Percentiles rank a stretch among this genome's conserved stretches.
Conservation (phyloP, 2,113 vertebrate genomes). For the Oreotrochilus melanogaster region DNA sequence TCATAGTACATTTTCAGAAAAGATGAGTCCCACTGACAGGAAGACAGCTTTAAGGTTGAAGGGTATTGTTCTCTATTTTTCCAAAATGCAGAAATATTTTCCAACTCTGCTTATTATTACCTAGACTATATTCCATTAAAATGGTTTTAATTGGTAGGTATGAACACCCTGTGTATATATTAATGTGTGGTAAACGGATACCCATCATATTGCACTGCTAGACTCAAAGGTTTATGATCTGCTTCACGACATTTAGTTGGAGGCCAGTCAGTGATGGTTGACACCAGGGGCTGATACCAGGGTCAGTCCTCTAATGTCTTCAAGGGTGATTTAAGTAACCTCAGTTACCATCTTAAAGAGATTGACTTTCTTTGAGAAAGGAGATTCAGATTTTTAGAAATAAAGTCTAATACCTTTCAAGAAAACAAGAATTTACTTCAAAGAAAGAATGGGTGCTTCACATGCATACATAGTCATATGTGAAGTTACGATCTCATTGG, state of each 20-base stretch:
- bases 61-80: neutral
- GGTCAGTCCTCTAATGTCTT: neutral
- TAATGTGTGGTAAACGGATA: neutral
- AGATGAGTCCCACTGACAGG: neutral
- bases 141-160: neutral
- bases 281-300: neutral
- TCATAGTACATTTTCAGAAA: neutral
- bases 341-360: neutral
- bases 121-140: neutral
- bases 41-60: neutral
- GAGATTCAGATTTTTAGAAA: neutral
- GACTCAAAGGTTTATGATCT: neutral
- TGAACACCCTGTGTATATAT: neutral
- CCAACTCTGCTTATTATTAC: neutral
- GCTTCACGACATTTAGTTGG: fast-evolving
- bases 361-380: neutral
- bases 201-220: neutral
- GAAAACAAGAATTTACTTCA: neutral
- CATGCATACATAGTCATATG: neutral
- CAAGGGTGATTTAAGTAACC: neutral
- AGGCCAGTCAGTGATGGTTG: neutral
- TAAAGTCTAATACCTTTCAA: neutral
- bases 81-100: neutral
- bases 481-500: neutral
- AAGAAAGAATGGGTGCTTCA: neutral